Evolutionary conservation across 2,113 vertebrate species (phyloP).

Genomic region (Apteryx owenii): DNA sequence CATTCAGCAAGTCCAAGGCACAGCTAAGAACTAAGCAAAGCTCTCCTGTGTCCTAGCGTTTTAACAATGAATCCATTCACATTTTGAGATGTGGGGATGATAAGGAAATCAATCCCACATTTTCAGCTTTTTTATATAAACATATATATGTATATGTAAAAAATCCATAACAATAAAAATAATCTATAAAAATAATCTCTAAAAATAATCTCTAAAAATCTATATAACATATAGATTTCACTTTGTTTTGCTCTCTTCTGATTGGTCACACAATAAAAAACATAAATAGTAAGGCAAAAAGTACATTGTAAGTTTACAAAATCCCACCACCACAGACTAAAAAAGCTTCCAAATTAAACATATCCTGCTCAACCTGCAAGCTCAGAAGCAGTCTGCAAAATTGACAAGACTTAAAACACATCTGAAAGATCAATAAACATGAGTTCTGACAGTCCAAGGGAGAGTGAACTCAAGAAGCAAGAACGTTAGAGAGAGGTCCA

Average conservation of each 20-base stretch:
- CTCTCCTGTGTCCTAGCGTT: not conserved
- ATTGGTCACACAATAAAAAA: not conserved
- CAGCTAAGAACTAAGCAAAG: not conserved
- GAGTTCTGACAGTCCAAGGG: not conserved
- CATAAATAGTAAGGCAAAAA: not conserved
- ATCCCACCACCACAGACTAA: accelerated
- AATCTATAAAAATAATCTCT: not conserved
- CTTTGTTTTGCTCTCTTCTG: not conserved
- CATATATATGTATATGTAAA: not conserved
- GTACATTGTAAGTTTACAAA: not conserved
- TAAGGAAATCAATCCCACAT: not conserved
- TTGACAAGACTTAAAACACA: accelerated
- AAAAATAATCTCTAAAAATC: no score
- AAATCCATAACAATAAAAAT: not conserved
- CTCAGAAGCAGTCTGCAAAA: not conserved
- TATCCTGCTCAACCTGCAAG: not conserved
- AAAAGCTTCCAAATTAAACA: not conserved
- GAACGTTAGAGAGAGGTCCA: not conserved
- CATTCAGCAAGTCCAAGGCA: not conserved
- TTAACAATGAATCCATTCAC: not conserved
- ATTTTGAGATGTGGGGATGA: not conserved
- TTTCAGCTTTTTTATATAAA: not conserved
- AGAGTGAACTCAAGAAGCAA: not conserved
- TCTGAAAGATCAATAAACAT: not conserved
- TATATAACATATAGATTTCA: not conserved